Conservation (phyloP, 2,888 invertebrate species). For the Elmis aenea region DNA sequence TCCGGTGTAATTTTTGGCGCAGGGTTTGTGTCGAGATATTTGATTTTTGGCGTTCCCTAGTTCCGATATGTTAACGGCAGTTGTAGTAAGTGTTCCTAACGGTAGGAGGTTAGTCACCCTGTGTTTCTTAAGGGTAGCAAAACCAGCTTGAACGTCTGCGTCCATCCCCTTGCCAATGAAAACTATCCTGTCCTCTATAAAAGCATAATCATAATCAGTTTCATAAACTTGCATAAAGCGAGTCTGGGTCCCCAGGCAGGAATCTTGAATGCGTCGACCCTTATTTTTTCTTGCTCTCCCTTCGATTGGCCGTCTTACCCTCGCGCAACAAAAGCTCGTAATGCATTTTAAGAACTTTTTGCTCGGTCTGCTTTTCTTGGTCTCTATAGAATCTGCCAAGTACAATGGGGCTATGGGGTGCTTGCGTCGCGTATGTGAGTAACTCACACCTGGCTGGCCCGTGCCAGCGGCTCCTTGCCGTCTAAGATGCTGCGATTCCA, state of each 20-base stretch:
- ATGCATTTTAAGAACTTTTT: constrained; percentile 23
- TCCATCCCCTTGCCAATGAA: constrained; percentile 25
- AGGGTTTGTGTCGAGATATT: too few relatives aligned
- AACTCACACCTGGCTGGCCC: constrained; percentile 25
- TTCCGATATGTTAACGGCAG: constrained; percentile 19
- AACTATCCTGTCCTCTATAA: constrained; percentile 28
- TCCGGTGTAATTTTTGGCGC: too few relatives aligned
- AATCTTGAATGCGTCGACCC: constrained; percentile 23
- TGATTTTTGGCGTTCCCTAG: too few relatives aligned
- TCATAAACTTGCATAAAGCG: constrained; percentile 25
- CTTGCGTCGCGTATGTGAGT: constrained; percentile 20
- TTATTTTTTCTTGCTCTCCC: constrained; percentile 25
- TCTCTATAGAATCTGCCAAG: constrained; percentile 18
- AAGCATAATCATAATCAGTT: constrained; percentile 27
- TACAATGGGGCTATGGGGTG: constrained; percentile 22
- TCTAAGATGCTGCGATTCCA: constrained; percentile 21
- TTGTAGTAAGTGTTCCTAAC: constrained; percentile 27
- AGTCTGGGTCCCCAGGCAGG: constrained; percentile 22
- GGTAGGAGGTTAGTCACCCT: constrained; percentile 27
- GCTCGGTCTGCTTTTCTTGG: constrained; percentile 21
- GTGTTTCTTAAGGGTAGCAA: constrained; percentile 23
- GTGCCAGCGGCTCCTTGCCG: constrained; percentile 19
- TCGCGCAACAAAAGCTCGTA: constrained; percentile 21
- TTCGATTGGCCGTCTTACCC: constrained; percentile 29
- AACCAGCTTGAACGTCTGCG: constrained; percentile 30